A percentile compares a stretch with the other conserved stretches of the same genome.
These are phyloP conservation scores for Prunella fulvescens DNA, from an alignment of 2,113 vertebrate species.

Conservation along the genomic window DNA sequence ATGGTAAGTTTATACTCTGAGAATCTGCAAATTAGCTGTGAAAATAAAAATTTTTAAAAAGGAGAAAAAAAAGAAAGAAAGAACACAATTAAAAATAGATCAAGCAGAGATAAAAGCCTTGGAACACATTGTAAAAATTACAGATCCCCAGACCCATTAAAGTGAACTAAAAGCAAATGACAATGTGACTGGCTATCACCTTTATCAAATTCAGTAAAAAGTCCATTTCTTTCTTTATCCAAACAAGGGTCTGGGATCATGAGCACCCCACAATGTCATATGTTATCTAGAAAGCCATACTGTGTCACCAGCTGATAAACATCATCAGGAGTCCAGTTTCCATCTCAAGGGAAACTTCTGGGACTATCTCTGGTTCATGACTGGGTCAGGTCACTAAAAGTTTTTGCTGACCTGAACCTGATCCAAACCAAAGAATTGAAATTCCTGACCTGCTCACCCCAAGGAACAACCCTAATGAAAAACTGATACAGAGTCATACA, in stretches of 20 bases:
- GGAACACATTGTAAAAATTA: constrained; percentile 54
- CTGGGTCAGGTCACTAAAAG: constrained; percentile 62
- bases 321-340: constrained; percentile 57
- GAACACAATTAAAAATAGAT: constrained; percentile 47
- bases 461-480: constrained; percentile 42
- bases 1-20: constrained; percentile 41
- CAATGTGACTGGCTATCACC: background rate
- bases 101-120: constrained; percentile 46
- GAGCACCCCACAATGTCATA: background rate
- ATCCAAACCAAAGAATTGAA: constrained; percentile 60
- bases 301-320: constrained; percentile 59
- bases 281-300: constrained; percentile 52
- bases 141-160: background rate
- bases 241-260: background rate
- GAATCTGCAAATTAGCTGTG: constrained; percentile 61
- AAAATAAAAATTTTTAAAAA: background rate
- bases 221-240: background rate
- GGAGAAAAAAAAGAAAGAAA: background rate
- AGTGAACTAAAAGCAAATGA: constrained; percentile 32
- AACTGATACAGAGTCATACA: background rate
- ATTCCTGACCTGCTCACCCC: constrained; percentile 58
- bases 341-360: constrained; percentile 35
- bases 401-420: constrained; percentile 63
- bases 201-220: constrained; percentile 21
- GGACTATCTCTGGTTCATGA: constrained; percentile 57